Percentiles rank a stretch among this genome's conserved stretches.
Conservation (phyloP, 2,113 vertebrate species). For the Kryptolebias marmoratus region DNA sequence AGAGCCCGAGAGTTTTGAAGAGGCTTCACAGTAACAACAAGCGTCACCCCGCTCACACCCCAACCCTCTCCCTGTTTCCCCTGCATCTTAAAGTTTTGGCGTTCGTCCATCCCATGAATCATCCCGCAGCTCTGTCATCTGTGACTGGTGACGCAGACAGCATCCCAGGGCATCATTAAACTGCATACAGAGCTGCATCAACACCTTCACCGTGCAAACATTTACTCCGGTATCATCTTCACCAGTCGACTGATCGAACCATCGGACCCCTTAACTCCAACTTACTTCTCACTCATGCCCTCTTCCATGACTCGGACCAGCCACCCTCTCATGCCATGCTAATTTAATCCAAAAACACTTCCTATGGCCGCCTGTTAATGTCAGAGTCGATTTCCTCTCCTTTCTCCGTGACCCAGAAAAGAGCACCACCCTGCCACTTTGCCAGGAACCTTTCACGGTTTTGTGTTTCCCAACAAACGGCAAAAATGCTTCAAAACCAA, state of each 20-base stretch:
- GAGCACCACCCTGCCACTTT: constrained; percentile 81
- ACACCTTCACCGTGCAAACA: constrained; percentile 29
- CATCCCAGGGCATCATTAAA: constrained; percentile 62
- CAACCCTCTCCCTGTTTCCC: constrained; percentile 25
- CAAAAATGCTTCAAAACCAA: constrained; percentile 83
- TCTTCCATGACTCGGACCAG: constrained; percentile 30
- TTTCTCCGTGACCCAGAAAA: constrained; percentile 79
- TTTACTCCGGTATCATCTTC: constrained; percentile 43
- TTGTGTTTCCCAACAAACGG: constrained; percentile 81
- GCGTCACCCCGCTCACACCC: constrained; percentile 32
- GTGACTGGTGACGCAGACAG: constrained; percentile 59
- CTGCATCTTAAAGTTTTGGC: constrained; percentile 48
- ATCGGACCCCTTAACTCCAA: constrained; percentile 19
- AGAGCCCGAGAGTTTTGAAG: constrained; percentile 43
- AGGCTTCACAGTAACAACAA: constrained; percentile 48
- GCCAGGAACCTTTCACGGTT: constrained; percentile 80
- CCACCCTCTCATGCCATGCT: constrained; percentile 67
- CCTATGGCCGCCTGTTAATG: constrained; percentile 85
- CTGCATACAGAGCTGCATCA: constrained; percentile 40
- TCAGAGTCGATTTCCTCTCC: constrained; percentile 82
- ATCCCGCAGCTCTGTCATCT: constrained; percentile 62
- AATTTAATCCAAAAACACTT: constrained; percentile 86
- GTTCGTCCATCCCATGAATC: constrained; percentile 65
- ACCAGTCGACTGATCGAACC: constrained; percentile 19
- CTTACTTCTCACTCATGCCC: constrained; percentile 49